Evolutionary conservation across 2,113 vertebrate genomes (phyloP).

Genomic region (Drymodes brunneopygia): DNA sequence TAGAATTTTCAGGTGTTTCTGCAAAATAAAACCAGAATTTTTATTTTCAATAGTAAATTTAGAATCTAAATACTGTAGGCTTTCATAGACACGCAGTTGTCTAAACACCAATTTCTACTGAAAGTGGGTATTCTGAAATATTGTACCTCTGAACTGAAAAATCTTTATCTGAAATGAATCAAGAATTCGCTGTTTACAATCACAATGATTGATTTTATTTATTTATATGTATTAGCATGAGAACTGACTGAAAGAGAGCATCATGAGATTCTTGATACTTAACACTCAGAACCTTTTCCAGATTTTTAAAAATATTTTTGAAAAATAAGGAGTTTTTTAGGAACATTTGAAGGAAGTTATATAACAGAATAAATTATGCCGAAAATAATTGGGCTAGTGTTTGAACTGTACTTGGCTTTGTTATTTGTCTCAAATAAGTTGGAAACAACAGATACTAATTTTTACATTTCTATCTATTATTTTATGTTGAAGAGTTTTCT

Average conservation of each 20-base stretch:
- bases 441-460: not conserved
- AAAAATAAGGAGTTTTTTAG: not conserved
- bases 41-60: not conserved
- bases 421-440: not conserved
- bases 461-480: not conserved
- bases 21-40: not conserved
- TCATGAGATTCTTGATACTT: not conserved
- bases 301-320: fast-evolving
- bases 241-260: not conserved
- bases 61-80: not conserved
- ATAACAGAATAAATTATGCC: not conserved
- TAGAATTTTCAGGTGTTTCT: not conserved
- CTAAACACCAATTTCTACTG: not conserved
- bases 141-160: not conserved
- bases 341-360: not conserved
- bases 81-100: not conserved
- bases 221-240: not conserved
- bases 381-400: not conserved
- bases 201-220: not conserved
- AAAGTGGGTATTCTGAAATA: not conserved
- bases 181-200: not conserved
- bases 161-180: not conserved
- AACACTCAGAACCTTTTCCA: not conserved
- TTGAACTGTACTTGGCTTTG: not conserved
- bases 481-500: not conserved